Conservation (phyloP, 64 coral and sea anemone genomes). For the Pocillopora damicornis region DNA sequence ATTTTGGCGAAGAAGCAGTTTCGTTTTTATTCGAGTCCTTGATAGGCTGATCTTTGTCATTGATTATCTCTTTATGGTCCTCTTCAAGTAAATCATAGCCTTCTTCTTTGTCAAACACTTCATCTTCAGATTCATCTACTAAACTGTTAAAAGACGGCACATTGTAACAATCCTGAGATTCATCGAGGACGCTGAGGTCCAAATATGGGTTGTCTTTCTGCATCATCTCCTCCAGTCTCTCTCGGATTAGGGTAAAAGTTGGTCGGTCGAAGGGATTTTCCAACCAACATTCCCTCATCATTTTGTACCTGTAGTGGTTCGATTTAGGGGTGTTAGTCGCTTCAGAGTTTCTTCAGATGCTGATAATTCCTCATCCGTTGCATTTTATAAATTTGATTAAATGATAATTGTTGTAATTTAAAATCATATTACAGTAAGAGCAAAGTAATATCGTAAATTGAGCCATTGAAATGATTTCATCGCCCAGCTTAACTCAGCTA, state of each 20-base stretch:
- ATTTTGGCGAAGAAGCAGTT: not conserved
- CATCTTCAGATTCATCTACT: slow-evolving; percentile 32
- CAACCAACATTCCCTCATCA: slow-evolving; percentile 75
- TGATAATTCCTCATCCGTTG: no score
- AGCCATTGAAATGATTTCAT: no score
- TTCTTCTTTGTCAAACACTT: not conserved
- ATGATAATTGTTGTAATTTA: no score
- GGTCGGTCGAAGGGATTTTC: slow-evolving; percentile 59
- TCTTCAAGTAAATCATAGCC: not conserved
- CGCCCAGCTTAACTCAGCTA: no score
- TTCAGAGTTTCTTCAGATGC: not conserved
- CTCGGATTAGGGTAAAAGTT: slow-evolving; percentile 52
- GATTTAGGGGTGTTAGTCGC: not conserved
- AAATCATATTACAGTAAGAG: no score
- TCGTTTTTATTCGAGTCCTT: slow-evolving; percentile 7
- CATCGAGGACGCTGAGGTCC: slow-evolving; percentile 64
- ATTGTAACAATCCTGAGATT: slow-evolving; percentile 76
- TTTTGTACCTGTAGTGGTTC: slow-evolving; percentile 43
- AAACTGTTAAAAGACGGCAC: slow-evolving; percentile 86
- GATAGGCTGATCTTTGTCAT: not conserved
- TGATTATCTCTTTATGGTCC: not conserved
- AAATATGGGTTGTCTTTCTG: slow-evolving; percentile 83
- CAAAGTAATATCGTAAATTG: no score
- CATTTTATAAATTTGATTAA: no score
- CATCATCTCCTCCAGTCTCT: slow-evolving; percentile 73